Evolutionary conservation across 2,888 invertebrate species (phyloP), one percentile per base, ranked within the genome.

Genomic region (Cerastis leucographa): DNA sequence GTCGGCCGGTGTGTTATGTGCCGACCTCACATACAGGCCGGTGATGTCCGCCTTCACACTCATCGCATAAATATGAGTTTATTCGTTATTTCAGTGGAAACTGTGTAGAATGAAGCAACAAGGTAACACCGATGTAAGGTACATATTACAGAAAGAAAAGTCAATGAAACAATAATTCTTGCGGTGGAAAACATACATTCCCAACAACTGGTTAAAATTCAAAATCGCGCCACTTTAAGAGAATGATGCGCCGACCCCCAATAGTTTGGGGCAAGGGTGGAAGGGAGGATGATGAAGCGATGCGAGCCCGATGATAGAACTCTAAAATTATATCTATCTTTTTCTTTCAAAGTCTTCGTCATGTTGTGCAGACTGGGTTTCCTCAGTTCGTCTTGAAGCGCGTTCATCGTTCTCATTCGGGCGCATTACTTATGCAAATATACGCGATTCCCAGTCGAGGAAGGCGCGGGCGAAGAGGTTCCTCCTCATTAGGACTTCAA

Each of bases 401-500:
- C 3, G 25, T 17, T 35, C 9, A n/a, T 9, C 59, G 59, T 40
- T 56, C 42, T 66, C 71, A 49, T 56, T 54, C 59, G 19, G n/a
- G 8, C 29, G 44, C 61, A 76, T 73, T 71, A 85, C 62, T 69
- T 68, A 80, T 78, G 74, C 74, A 76, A 85, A 80, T 76, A 72
- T 61, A n/a, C 66, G 62, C 56, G 67, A 80, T 85, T 85, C 73
- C 56, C 42, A 80, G 76, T 76, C 69, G 71, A 29, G 65, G 69
- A 25, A 29, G 25, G 42, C 64, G 66, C 44, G 14, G 29, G 14
- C 25, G 17, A 17, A 17, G 49, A 35, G 49, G 46, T n/a, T 49
- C 29, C 54, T 73, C 59, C 80, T 83, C 71, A 76, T 84, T 84
- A 80, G 64, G 71, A 64, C 80, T 76, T 76, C 56, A 66, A 84